phyloP scores from a whole-genome alignment of 2,113 vertebrate species.

The Argyrosomus japonicus region DNA sequence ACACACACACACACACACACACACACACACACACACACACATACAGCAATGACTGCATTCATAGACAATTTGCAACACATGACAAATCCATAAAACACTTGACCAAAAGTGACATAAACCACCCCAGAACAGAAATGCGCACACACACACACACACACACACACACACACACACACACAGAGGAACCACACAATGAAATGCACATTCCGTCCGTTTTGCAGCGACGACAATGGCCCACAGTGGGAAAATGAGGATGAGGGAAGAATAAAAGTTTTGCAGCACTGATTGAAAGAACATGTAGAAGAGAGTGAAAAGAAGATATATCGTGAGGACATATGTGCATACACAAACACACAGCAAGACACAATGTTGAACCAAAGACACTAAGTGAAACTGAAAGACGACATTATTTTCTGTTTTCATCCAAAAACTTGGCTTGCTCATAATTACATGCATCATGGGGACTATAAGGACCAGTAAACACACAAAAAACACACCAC shows the following conservation, averaged over 20 bases:
- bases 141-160: not conserved
- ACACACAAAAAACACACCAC: not conserved
- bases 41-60: slow-evolving; percentile 27
- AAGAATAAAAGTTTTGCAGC: slow-evolving; percentile 30
- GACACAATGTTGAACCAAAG: not conserved
- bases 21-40: not conserved
- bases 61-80: slow-evolving; percentile 54
- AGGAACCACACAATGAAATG: not conserved
- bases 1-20: not conserved
- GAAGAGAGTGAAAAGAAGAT: slow-evolving; percentile 27
- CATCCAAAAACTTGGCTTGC: not conserved
- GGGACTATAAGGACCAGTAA: not conserved
- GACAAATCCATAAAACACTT: slow-evolving; percentile 57
- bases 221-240: slow-evolving; percentile 17
- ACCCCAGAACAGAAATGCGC: slow-evolving; percentile 15
- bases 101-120: slow-evolving; percentile 51
- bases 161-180: not conserved
- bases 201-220: slow-evolving; percentile 24
- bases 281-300: slow-evolving; percentile 48
- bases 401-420: not conserved
- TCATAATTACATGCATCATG: not conserved
- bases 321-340: not conserved
- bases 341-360: not conserved
- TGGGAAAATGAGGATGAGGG: not conserved
- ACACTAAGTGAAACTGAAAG: not conserved